Percentiles rank a stretch among this genome's conserved stretches.
Evolutionary conservation across 2,113 vertebrate genomes (phyloP).

Genomic region (Pleuronectes platessa): DNA sequence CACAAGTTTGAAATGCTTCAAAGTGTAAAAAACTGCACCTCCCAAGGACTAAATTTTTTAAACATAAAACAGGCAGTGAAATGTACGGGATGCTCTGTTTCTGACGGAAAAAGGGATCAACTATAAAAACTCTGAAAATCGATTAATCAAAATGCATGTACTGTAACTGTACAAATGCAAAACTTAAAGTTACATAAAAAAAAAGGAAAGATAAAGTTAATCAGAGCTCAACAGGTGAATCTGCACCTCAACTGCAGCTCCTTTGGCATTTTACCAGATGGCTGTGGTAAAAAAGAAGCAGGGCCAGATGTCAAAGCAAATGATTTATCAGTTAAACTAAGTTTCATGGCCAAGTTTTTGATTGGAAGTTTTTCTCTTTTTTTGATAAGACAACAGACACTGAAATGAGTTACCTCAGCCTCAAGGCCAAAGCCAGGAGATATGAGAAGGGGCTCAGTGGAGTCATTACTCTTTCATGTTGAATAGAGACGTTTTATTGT

Average conservation of each 20-base stretch:
- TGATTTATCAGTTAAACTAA: neutral
- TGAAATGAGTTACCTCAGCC: slow-evolving; percentile 8
- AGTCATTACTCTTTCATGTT: slow-evolving; percentile 16
- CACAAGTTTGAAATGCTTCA: neutral
- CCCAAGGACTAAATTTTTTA: no score
- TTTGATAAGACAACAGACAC: neutral
- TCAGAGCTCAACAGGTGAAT: neutral
- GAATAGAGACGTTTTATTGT: slow-evolving; percentile 24
- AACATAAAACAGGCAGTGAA: no score
- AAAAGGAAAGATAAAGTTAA: neutral
- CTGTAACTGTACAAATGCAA: no score
- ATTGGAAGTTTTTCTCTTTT: neutral
- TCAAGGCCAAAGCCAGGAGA: neutral
- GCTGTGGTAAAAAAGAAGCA: neutral
- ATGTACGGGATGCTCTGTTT: no score
- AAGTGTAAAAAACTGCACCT: neutral
- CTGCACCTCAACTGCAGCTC: neutral
- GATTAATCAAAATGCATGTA: no score
- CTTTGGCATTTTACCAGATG: neutral
- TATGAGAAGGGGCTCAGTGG: neutral
- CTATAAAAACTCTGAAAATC: no score
- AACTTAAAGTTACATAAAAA: no score
- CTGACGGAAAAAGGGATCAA: no score
- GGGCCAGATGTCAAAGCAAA: neutral
- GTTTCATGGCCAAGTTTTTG: neutral